Evolutionary conservation across 2,888 invertebrate species (phyloP), one percentile per base, ranked within the genome.

Genomic region (Thysanoteuthis rhombus): DNA sequence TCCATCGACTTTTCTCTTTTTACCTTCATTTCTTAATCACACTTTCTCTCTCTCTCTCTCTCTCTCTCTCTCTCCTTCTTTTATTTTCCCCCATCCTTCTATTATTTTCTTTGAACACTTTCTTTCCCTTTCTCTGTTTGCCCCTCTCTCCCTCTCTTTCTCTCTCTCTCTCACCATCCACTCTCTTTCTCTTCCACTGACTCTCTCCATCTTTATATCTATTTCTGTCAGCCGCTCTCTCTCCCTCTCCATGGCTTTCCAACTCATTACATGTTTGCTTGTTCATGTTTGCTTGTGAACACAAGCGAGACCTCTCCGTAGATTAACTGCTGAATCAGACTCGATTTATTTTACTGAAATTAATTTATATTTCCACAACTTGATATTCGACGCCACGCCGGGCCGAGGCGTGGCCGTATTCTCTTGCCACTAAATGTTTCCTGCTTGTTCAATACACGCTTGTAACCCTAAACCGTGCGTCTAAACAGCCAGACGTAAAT

Each of bases 261-360:
- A 10, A 28, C n/a, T 6, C n/a, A 10, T 32, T 75, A 32, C 10
- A 10, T n/a, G 4, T 3, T n/a, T 8, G n/a, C 16, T 75, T 12
- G n/a, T 75, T 36, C n/a, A 8, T 75, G 32, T n/a, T 19, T 16
- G 22, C 3, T 36, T 36, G 75, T 36, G 6, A 12, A 75, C 8
- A n/a, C n/a, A 75, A n/a, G n/a, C n/a, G 8, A n/a, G 19, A 75
- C n/a, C 25, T 36, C 75, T 36, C n/a, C n/a, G 10, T 75, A n/a
- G 75, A 75, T 75, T 75, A 75, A 75, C n/a, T 75, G 75, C n/a
- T 75, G 75, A 75, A 75, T 75, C 75, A 75, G 75, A n/a, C 75
- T 75, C 75, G 36, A 75, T 75, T n/a, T n/a, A 75, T 75, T 75
- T 75, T 36, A 75, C n/a, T 10, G 12, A 75, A 75, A n/a, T 58